These are phyloP conservation scores for Halisarca cf. caerulea DNA, from an alignment of 37 sponge, comb jelly and placozoan genomes.

Conservation along the genomic window DNA sequence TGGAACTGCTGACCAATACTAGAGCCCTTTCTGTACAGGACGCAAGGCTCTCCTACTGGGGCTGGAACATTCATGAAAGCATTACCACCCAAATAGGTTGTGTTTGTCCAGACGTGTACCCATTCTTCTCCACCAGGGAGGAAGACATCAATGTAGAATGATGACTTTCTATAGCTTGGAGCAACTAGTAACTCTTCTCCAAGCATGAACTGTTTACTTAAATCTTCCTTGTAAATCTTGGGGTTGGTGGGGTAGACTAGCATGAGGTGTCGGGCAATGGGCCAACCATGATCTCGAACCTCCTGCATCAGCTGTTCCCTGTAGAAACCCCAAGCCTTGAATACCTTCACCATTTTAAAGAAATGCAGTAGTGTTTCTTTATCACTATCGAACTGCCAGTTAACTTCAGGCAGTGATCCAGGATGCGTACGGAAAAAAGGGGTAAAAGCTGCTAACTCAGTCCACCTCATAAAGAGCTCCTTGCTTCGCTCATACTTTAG, in stretches of 20 bases:
- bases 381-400: conserved; percentile 73
- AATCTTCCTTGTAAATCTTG: conserved; percentile 5
- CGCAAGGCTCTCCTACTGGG: conserved; percentile 68
- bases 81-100: conserved; percentile 40
- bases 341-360: conserved; percentile 72
- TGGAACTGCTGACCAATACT: conserved; percentile 47
- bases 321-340: conserved; percentile 62
- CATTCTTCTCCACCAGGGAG: conserved; percentile 50
- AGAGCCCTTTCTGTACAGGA: conserved; percentile 46
- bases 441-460: conserved; percentile 76
- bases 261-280: conserved; percentile 64
- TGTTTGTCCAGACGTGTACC: conserved; percentile 63
- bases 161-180: conserved; percentile 39
- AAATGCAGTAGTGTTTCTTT: conserved; percentile 64
- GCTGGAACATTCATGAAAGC: conserved; percentile 33
- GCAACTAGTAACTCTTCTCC: conserved; percentile 77
- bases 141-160: conserved; percentile 37
- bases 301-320: conserved; percentile 52
- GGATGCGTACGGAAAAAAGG: conserved; percentile 69
- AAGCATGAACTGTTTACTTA: conserved; percentile 66
- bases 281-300: conserved; percentile 58
- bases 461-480: conserved; percentile 72
- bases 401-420: conserved; percentile 63
- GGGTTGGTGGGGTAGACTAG: conserved; percentile 51
- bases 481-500: conserved; percentile 50